Evolutionary conservation across 2,797 vertebrate genomes (phyloP).

Genomic region (Enteromius treurensis): DNA sequence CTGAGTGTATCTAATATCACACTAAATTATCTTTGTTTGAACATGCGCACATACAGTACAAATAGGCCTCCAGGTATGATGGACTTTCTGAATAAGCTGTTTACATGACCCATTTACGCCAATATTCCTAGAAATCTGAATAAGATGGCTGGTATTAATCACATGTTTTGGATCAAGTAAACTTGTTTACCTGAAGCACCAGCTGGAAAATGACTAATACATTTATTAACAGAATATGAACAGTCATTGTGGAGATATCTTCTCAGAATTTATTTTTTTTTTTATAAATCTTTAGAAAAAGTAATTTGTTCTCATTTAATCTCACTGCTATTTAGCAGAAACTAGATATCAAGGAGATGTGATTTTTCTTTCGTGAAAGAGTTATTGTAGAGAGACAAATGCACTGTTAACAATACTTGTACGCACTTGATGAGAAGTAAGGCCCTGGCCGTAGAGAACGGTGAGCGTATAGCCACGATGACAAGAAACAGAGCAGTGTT

Average conservation of each 20-base stretch:
- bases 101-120: neutral
- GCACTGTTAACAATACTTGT: neutral
- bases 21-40: conserved; percentile 21
- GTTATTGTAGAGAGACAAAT: neutral
- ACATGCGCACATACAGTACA: neutral
- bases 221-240: neutral
- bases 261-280: neutral
- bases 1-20: neutral
- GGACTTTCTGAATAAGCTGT: neutral
- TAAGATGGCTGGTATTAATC: neutral
- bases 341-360: neutral
- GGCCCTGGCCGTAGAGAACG: conserved; percentile 68
- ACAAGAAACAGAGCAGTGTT: conserved; percentile 80
- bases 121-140: conserved; percentile 19
- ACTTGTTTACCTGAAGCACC: neutral
- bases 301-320: neutral
- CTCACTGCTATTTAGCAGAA: neutral
- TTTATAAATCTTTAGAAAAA: neutral
- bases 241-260: neutral
- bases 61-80: neutral
- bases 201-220: conserved; percentile 5
- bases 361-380: neutral
- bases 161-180: neutral
- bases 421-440: conserved; percentile 69
- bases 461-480: conserved; percentile 80